Evolutionary conservation across 2,113 vertebrate genomes (phyloP).

Genomic region (Cranoglanis bouderius): DNA sequence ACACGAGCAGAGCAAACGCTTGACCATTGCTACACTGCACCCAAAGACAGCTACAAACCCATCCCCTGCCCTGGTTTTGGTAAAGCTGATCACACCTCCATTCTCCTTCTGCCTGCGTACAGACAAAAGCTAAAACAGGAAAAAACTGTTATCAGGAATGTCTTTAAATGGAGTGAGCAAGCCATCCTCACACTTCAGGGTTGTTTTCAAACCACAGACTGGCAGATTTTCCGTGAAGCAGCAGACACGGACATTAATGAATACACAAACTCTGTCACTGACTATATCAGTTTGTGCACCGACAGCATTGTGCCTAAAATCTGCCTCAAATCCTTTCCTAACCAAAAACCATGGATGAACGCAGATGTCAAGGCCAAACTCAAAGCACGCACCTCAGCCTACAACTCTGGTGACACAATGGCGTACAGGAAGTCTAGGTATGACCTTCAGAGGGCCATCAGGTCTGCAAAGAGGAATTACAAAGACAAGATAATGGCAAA

Average conservation of each 20-base stretch:
- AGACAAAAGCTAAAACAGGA: background rate
- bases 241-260: background rate
- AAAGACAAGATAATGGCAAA: too few relatives aligned
- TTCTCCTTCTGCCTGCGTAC: background rate
- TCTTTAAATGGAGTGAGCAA: background rate
- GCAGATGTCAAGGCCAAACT: background rate
- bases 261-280: conserved; percentile 1
- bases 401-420: too few relatives aligned
- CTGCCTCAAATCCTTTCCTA: background rate
- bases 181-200: background rate
- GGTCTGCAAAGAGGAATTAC: too few relatives aligned
- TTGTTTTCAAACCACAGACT: background rate
- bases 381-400: too few relatives aligned
- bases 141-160: background rate
- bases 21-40: background rate
- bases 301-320: background rate
- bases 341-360: background rate
- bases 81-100: background rate
- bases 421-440: too few relatives aligned
- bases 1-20: background rate
- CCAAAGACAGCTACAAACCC: background rate
- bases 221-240: background rate
- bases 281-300: background rate
- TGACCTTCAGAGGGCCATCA: too few relatives aligned
- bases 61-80: background rate